Evolutionary conservation across 2,797 vertebrate genomes (phyloP), one percentile per base, ranked within the genome.

Genomic region (Austrolebias charrua): DNA sequence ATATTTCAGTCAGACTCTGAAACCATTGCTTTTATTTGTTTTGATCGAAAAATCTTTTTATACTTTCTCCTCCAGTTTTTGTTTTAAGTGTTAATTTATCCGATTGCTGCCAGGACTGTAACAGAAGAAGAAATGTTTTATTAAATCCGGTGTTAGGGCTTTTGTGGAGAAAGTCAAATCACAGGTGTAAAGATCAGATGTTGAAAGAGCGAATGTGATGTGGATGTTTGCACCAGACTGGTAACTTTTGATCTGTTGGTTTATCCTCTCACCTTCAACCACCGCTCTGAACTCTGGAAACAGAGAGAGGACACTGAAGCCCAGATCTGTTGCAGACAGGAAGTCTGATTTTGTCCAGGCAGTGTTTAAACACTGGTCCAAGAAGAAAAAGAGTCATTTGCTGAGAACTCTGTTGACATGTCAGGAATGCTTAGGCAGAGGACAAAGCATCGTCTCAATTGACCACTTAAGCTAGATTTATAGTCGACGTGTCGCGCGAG

Each of bases 221-320:
- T 52, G 49, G 18, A 16, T 18, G 54, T 59, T 31, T 43, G 20
- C 28, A 43, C 38, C 55, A 31, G 24, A 3, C 19, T 40, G 24
- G 44, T 0, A 60, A 33, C 31, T 44, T 28, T 49, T 55, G 54
- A 55, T 63, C 51, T 47, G 15, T n/a, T 33, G 15, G 16, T 31
- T 69, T 33, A 57, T 66, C 28, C 35, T 52, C 10, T 14, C 45
- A n/a, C 16, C 19, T 14, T 31, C 29, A 64, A 42, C 42, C 18
- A 54, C 33, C 24, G 20, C 40, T 35, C 40, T 53, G 29, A 54
- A 33, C 24, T 55, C 46, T 40, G 16, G 42, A 60, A 74, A n/a
- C 46, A 65, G 43, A 49, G 43, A 16, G 28, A 62, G 19, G 51
- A 3, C 65, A 54, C 42, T 35, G 28, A 31, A 66, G 33, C 10